A percentile compares a stretch with the other conserved stretches of the same genome.
Evolutionary conservation across 2,797 vertebrate genomes (phyloP).

Genomic region (Sternarchorhynchus goeldii): DNA sequence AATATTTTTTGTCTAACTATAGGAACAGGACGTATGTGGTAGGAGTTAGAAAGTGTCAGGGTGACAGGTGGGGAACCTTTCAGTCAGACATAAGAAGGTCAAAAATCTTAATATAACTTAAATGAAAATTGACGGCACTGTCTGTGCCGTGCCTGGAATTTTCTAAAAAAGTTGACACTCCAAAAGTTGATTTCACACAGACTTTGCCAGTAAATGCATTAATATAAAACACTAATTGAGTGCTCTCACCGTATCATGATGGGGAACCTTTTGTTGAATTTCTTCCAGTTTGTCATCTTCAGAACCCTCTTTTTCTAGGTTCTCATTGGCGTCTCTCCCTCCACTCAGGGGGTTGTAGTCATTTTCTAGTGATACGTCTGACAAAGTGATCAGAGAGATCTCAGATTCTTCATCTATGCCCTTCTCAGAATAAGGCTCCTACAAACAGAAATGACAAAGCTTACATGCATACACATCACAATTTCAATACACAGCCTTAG

Average conservation of each 20-base stretch:
- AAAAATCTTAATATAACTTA: no score
- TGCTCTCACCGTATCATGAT: neutral
- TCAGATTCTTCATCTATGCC: neutral
- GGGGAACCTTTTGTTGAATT: neutral
- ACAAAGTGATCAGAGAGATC: constrained; percentile 6
- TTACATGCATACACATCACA: neutral
- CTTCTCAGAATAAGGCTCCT: neutral
- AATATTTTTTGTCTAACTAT: no score
- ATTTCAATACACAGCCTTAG: neutral
- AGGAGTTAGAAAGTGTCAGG: no score
- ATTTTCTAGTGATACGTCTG: neutral
- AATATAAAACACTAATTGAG: neutral
- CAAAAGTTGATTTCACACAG: no score
- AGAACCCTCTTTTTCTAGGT: neutral
- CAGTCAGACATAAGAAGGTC: no score
- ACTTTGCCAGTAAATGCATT: no score
- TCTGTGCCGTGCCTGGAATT: no score
- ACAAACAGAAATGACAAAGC: neutral
- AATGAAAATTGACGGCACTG: no score
- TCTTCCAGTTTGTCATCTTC: neutral
- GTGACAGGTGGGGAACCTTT: no score
- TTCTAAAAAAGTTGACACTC: no score
- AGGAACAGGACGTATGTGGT: no score
- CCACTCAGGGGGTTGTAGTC: neutral
- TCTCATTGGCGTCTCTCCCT: neutral